Percentiles rank a stretch among this genome's conserved stretches.
Evolutionary conservation across 2,113 vertebrate species (phyloP).

Genomic region (Odontesthes bonariensis): DNA sequence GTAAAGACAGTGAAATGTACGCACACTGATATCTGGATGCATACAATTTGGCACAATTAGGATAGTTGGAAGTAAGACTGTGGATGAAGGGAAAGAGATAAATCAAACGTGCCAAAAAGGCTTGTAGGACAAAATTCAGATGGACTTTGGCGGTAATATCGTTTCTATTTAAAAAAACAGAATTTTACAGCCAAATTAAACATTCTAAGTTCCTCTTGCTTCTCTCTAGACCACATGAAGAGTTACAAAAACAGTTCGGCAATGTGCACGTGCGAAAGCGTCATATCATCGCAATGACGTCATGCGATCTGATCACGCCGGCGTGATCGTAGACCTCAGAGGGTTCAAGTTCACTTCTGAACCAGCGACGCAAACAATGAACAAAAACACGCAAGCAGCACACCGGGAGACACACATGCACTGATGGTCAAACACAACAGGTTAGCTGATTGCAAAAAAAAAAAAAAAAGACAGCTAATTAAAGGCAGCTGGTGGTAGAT

Average conservation of each 20-base stretch:
- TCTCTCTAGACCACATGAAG: slow-evolving; percentile 9
- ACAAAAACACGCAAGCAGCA: background rate
- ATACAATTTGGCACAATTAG: too few species aligned
- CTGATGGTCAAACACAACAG: slow-evolving; percentile 26
- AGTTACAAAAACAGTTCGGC: slow-evolving; percentile 6
- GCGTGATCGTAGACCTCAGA: too few species aligned
- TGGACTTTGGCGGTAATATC: too few species aligned
- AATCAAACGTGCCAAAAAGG: too few species aligned
- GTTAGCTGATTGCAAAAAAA: slow-evolving; percentile 16
- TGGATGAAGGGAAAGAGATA: too few species aligned
- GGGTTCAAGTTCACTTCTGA: too few species aligned
- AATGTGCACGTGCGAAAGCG: background rate
- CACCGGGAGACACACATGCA: background rate
- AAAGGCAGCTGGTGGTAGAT: slow-evolving; percentile 55
- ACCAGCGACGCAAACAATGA: background rate
- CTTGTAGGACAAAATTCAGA: too few species aligned
- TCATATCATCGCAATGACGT: too few species aligned
- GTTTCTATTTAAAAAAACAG: slow-evolving; percentile 26
- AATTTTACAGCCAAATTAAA: slow-evolving; percentile 32
- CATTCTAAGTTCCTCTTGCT: background rate
- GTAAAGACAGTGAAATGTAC: too few species aligned
- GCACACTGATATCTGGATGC: too few species aligned
- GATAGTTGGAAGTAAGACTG: too few species aligned
- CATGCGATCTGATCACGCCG: too few species aligned
- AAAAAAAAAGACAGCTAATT: slow-evolving; percentile 24